Evolutionary conservation across 1,140 invertebrate genomes (phyloP).

Genomic region (Lithobius niger): DNA sequence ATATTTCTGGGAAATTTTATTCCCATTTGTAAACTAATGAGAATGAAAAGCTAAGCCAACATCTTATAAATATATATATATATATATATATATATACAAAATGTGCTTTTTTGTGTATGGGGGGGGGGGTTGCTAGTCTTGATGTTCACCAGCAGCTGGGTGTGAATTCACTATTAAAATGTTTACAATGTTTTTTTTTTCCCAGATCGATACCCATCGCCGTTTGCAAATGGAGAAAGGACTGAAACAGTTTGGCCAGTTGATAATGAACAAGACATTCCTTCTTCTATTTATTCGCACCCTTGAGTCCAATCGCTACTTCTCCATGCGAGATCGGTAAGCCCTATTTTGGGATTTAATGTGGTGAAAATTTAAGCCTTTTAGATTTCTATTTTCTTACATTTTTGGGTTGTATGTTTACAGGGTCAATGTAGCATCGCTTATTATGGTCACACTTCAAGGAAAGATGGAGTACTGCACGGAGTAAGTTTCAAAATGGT

Average conservation of each 20-base stretch:
- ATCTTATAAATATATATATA: no score
- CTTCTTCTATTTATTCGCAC: constrained; percentile 92
- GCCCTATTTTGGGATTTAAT: neutral
- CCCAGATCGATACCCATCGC: constrained; percentile 85
- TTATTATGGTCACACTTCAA: constrained; percentile 97
- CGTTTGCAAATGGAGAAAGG: constrained; percentile 84
- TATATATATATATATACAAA: no score
- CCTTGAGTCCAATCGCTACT: constrained; percentile 89
- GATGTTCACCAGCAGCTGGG: no score
- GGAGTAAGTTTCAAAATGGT: no score
- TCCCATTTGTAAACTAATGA: no score
- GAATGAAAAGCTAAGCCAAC: no score
- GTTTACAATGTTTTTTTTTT: no score
- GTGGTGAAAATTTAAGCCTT: neutral
- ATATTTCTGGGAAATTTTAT: no score
- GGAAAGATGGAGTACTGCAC: constrained; percentile 99
- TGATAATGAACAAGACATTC: constrained; percentile 97
- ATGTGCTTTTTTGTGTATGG: no score
- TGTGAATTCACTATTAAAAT: no score
- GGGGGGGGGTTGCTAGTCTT: no score
- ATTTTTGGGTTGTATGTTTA: constrained; percentile 18
- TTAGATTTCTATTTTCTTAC: neutral
- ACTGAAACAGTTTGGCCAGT: constrained; percentile 78
- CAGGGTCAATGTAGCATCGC: constrained; percentile 92
- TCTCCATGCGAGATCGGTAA: constrained; percentile 64